Percentiles rank a stretch among this genome's conserved stretches.
These are phyloP conservation scores for Spicauda simplicius DNA, from an alignment of 2,888 invertebrate species.

Conservation along the genomic window DNA sequence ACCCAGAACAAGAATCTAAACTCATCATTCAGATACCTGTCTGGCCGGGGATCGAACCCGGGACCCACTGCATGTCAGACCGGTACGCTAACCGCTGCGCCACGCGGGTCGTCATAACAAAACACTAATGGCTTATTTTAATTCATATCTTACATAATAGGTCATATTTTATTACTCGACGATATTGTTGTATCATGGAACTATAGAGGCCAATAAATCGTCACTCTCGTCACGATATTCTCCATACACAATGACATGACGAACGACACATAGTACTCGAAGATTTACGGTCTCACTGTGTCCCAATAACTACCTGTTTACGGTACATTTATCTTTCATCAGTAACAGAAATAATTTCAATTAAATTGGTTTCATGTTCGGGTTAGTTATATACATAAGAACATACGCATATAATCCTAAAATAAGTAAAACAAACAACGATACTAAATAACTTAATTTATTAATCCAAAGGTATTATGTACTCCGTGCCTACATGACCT, in stretches of 20 bases:
- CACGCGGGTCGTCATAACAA: no score
- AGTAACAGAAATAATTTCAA: background rate
- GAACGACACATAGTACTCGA: conserved; percentile 11
- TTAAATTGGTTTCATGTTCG: background rate
- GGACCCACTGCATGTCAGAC: no score
- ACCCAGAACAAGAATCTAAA: no score
- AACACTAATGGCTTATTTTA: background rate
- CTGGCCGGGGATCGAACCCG: no score
- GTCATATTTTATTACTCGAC: background rate
- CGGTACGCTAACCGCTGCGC: no score
- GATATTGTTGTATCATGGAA: background rate
- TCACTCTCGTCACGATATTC: conserved; percentile 29
- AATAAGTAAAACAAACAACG: no score
- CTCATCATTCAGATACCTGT: no score
- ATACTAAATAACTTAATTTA: no score
- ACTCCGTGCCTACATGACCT: no score
- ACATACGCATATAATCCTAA: no score
- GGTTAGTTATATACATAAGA: no score
- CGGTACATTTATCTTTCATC: background rate
- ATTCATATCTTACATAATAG: background rate
- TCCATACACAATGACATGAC: conserved; percentile 23
- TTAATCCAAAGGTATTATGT: no score
- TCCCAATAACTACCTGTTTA: conserved; percentile 5
- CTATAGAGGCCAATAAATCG: conserved; percentile 19
- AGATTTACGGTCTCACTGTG: background rate